Base-by-base conservation (phyloP, 1,140 invertebrate genomes). In the Choristoneura fumiferana region DNA sequence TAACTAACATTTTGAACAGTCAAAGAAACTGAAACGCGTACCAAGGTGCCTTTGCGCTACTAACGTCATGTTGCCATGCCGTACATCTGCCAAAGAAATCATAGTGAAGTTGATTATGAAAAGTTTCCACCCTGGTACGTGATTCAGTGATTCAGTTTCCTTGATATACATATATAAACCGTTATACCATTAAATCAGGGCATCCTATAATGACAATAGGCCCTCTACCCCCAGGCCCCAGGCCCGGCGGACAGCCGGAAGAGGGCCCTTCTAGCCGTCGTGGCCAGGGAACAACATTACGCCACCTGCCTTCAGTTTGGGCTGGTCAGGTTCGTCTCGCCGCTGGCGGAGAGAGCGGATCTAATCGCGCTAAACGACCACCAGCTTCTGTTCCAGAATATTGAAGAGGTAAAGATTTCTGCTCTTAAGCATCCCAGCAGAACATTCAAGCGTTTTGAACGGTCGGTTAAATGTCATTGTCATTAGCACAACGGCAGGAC, bases 361-460 rank as follows among this genome's bases (percentile, higher is more conserved):
- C 88, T 96, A 1, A 92, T 96, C 10, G 92, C 93, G 0, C 90
- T 92, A 2, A 91, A 91, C 18, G 95, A 96, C 72, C 95, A 96
- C 79, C 91, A 93, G 75, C 91, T 94, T 6, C 87, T 96, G 8
- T 96, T 96, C 77, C 95, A 96, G 86, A 96, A 96, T 79, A 91
- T 94, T 56, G 95, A 96, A 81, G 95, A 96, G 88, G 93, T 93
- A 86, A 68, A 55, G 8, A 14, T 54, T 15, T 18, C 13, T 37
- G 38, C 4, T 13, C 4, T 0, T 38, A 5, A 43, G 17, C 0
- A 39, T 29, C 6, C 2, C 22, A 29, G 22, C 6, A 6, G 22
- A 29, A 29, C n/a, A n/a, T n/a, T n/a, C n/a, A n/a, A n/a, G n/a
- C n/a, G n/a, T n/a, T n/a, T n/a, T n/a, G n/a, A n/a, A n/a, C n/a